phyloP scores from a whole-genome alignment of 1,140 invertebrate species.

The Drosophila sp. region DNA sequence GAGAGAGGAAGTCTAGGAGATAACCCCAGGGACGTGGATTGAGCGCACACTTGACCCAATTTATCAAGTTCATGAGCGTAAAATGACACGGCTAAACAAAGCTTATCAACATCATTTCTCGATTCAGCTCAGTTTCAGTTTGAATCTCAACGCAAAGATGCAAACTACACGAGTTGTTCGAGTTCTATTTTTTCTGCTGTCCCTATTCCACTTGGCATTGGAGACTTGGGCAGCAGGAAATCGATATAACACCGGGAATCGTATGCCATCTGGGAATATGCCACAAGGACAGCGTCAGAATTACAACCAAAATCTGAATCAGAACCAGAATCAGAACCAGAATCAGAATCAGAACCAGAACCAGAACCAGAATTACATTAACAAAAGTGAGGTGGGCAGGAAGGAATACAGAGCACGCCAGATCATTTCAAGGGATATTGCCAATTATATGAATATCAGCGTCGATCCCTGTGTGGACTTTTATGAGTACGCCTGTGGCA shows the following conservation, averaged over 20 bases:
- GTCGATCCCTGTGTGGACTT: slow-evolving; percentile 95
- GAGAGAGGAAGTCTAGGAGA: slow-evolving; percentile 32
- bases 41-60: slow-evolving; percentile 68
- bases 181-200: slow-evolving; percentile 6
- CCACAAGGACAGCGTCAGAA: background rate
- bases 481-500: slow-evolving; percentile 87
- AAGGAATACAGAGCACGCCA: slow-evolving; percentile 52
- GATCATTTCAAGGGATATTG: slow-evolving; percentile 86
- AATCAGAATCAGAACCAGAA: background rate
- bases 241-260: slow-evolving; percentile 23
- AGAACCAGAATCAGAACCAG: background rate
- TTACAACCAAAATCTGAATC: background rate
- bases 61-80: slow-evolving; percentile 67
- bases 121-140: slow-evolving; percentile 49
- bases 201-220: background rate
- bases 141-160: slow-evolving; percentile 59
- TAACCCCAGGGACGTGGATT: slow-evolving; percentile 48
- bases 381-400: slow-evolving; percentile 30
- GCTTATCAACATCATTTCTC: slow-evolving; percentile 38
- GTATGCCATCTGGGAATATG: slow-evolving; percentile 21
- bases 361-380: slow-evolving; percentile 9
- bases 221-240: background rate
- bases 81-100: slow-evolving; percentile 14
- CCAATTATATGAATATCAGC: slow-evolving; percentile 90
- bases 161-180: slow-evolving; percentile 49